Conservation (phyloP, 2,113 vertebrate genomes). For the Microtus montanus region DNA sequence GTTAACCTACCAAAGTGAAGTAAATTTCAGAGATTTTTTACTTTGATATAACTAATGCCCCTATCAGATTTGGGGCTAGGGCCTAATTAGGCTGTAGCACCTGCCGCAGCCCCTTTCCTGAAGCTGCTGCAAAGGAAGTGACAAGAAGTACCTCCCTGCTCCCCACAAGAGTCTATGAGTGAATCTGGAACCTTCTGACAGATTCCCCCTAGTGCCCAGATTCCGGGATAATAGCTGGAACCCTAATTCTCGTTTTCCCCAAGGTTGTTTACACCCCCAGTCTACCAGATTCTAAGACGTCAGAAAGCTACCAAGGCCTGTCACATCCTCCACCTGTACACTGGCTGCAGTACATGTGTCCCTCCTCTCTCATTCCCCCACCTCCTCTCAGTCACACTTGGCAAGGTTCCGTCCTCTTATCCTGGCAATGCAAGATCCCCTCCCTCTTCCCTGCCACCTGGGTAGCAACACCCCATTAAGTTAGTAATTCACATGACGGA, state of each 20-base stretch:
- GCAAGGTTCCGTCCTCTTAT: background rate
- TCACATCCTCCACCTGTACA: background rate
- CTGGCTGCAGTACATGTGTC: background rate
- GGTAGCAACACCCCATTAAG: too few relatives aligned
- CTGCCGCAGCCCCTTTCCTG: background rate
- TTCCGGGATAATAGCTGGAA: background rate
- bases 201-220: background rate
- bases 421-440: background rate
- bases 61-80: background rate
- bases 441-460: too few relatives aligned
- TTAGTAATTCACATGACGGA: too few relatives aligned
- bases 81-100: background rate
- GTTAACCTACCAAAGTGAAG: constrained; percentile 7
- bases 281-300: background rate
- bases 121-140: background rate
- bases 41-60: background rate
- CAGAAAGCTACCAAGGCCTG: background rate
- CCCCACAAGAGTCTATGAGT: background rate
- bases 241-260: background rate
- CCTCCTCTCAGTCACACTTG: background rate
- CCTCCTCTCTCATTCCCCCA: background rate
- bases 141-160: background rate
- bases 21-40: constrained; percentile 11
- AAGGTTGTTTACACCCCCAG: too few relatives aligned
- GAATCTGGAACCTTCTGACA: background rate